A percentile compares a stretch with the other conserved stretches of the same genome.
Evolutionary conservation across 2,797 vertebrate genomes (phyloP).

Genomic region (Esox lucius): DNA sequence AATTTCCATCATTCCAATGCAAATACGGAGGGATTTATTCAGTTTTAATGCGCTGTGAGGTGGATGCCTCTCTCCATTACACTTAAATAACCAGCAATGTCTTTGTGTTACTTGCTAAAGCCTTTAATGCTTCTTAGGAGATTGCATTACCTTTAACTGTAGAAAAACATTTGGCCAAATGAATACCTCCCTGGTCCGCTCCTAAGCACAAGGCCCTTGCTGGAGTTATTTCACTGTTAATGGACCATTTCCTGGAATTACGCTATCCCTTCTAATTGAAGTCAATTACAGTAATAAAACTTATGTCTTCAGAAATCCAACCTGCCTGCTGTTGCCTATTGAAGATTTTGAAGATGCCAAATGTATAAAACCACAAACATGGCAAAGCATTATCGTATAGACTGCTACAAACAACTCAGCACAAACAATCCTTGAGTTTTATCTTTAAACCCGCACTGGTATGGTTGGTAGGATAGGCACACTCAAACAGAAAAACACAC

Average conservation of each 20-base stretch:
- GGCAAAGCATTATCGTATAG: constrained; percentile 44
- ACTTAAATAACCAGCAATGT: background rate
- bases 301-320: constrained; percentile 6
- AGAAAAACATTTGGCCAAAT: background rate
- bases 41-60: background rate
- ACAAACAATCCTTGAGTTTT: constrained; percentile 31
- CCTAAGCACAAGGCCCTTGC: constrained; percentile 7
- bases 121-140: background rate
- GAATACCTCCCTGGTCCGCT: background rate
- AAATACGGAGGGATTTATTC: background rate
- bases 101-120: background rate
- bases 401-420: background rate
- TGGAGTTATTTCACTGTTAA: constrained; percentile 20
- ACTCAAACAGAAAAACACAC: constrained; percentile 1
- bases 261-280: constrained; percentile 18
- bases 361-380: background rate
- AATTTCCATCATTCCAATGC: background rate
- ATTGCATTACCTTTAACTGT: background rate
- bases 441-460: constrained; percentile 20
- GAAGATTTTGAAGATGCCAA: background rate
- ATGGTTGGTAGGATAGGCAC: constrained; percentile 19
- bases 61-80: background rate
- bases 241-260: constrained; percentile 22
- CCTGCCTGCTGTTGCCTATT: background rate
- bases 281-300: constrained; percentile 17